Evolutionary conservation across 2,113 vertebrate species (phyloP), one percentile per base, ranked within the genome.

Genomic region (Gobius niger): DNA sequence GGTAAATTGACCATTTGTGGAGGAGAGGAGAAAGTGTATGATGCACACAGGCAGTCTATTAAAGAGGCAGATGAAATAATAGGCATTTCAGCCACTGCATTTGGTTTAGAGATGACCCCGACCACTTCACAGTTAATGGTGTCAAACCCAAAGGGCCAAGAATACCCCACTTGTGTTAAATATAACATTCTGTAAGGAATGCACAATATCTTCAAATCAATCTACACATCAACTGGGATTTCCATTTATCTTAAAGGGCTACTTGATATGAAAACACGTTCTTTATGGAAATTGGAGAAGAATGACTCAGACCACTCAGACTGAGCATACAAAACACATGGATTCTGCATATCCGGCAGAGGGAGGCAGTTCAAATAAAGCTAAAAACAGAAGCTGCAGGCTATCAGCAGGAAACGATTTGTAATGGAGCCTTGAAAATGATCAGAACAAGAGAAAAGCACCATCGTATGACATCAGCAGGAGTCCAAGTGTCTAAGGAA

Each of bases 1-100:
- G 65, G 68, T 57, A 85, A 79, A 83, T 78, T 66, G 77, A 76
- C 80, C 68, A 68, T 81, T 84, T 81, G 62, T 51, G 77, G 78
- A 70, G 61, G 67, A 65, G 62, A 73, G 52, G 54, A 52, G 65
- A 62, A 78, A 80, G 44, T 72, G 62, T 24, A 11, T 76, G 73
- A 87, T 82, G 83, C 73, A 83, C 34, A 10, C 63, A 44, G 64
- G 49, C 77, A 66, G 68, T 78, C 63, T 72, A 71, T 77, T 83
- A 72, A 56, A 68, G 80, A 18, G 59, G 57, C 53, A 79, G 76
- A 87, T 82, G 53, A 73, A 84, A 85, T 83, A 75, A 83, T 69
- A 68, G 72, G 72, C 69, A 75, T 78, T 60, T 65, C 52, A 68
- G 14, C 54, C 60, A 64, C 51, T 67, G 9, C 67, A 73, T 80